A percentile compares a stretch with the other conserved stretches of the same genome.
phyloP scores from a whole-genome alignment of 1,140 invertebrate genomes.

The Orius insidiosus region DNA sequence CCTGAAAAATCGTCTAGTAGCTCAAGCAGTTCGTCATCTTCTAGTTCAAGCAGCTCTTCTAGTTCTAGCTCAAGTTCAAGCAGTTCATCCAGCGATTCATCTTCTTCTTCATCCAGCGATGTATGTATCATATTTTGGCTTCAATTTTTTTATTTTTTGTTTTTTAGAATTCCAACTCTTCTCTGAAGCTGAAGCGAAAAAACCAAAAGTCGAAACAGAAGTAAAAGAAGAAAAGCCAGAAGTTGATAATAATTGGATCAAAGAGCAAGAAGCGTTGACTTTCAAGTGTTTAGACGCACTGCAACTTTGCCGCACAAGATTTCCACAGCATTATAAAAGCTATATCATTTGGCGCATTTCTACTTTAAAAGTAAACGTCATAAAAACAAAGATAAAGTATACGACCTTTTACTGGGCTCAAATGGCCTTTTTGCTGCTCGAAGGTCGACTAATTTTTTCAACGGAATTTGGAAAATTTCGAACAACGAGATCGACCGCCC shows the following conservation, averaged over 20 bases:
- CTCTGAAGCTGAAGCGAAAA: background rate
- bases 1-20: background rate
- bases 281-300: constrained; percentile 52
- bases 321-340: constrained; percentile 85
- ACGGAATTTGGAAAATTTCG: constrained; percentile 84
- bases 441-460: constrained; percentile 76
- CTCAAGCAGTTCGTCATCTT: constrained; percentile 5
- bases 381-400: constrained; percentile 46
- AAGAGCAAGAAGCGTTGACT: constrained; percentile 31
- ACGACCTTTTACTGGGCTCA: constrained; percentile 50
- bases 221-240: background rate
- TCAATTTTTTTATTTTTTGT: background rate
- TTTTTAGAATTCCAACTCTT: constrained; percentile 4
- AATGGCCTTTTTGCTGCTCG: constrained; percentile 70
- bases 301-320: constrained; percentile 65
- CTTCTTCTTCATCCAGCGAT: constrained; percentile 10
- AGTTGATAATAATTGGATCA: constrained; percentile 9
- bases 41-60: background rate
- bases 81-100: constrained; percentile 12
- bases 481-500: constrained; percentile 76
- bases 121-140: background rate
- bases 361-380: constrained; percentile 55
- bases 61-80: constrained; percentile 7
- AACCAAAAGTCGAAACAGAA: background rate
- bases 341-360: constrained; percentile 66